Evolutionary conservation across 2,797 vertebrate genomes (phyloP).

Genomic region (Botia almorhae): DNA sequence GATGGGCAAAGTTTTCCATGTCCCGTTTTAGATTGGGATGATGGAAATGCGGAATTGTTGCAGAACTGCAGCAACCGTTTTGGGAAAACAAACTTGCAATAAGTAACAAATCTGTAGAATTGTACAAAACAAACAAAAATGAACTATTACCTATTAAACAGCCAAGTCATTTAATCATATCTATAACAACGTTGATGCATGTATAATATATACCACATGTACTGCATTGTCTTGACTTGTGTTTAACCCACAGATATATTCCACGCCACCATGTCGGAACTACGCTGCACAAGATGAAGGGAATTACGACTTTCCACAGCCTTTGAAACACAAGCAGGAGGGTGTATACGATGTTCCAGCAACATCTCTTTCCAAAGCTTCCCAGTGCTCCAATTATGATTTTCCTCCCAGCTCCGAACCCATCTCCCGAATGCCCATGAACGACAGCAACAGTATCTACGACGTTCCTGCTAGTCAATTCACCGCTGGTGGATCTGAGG

Average conservation of each 20-base stretch:
- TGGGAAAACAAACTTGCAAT: background rate
- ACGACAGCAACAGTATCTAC: constrained; percentile 79
- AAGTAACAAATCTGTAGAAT: too few relatives aligned
- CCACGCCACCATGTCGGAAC: constrained; percentile 73
- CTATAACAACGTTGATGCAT: too few relatives aligned
- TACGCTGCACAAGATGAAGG: constrained; percentile 77
- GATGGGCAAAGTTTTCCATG: background rate
- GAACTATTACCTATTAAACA: too few relatives aligned
- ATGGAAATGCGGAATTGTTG: constrained; percentile 20
- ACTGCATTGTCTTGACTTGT: too few relatives aligned
- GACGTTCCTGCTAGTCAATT: constrained; percentile 79
- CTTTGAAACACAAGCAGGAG: constrained; percentile 81
- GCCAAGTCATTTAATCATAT: too few relatives aligned
- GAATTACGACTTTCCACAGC: constrained; percentile 86
- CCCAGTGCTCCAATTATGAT: constrained; percentile 70
- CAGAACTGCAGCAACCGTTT: background rate
- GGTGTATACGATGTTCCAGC: constrained; percentile 92
- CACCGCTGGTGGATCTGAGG: constrained; percentile 72
- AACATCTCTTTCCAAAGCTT: constrained; percentile 73
- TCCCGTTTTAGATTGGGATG: constrained; percentile 21
- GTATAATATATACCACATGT: too few relatives aligned
- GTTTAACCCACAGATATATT: constrained; percentile 71
- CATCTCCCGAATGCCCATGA: constrained; percentile 31
- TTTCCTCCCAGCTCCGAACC: constrained; percentile 67
- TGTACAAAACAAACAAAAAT: too few relatives aligned